phyloP scores from a whole-genome alignment of 2,113 vertebrate genomes.

The Donacobius atricapilla region DNA sequence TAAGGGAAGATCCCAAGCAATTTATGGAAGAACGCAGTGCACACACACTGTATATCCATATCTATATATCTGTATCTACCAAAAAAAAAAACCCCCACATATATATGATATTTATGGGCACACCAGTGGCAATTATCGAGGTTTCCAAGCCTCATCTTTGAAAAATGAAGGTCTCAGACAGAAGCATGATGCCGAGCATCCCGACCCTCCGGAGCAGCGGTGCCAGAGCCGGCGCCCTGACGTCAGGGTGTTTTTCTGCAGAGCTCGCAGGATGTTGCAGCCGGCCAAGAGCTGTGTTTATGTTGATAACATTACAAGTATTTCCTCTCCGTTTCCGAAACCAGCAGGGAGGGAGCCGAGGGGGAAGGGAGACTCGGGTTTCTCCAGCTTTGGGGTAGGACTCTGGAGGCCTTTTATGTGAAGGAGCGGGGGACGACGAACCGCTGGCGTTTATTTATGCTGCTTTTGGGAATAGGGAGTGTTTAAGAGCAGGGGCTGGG shows the following conservation, averaged over 20 bases:
- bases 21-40: neutral
- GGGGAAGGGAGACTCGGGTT: conserved; percentile 43
- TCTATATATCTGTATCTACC: too few relatives aligned
- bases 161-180: neutral
- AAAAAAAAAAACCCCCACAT: neutral
- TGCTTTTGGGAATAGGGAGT: neutral
- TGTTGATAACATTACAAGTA: conserved; percentile 65
- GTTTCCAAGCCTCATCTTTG: neutral
- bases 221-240: conserved; percentile 15
- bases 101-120: neutral
- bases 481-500: neutral
- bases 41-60: accelerated
- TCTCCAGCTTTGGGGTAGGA: conserved; percentile 5
- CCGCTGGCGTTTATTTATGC: neutral
- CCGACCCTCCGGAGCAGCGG: neutral
- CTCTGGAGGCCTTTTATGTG: neutral
- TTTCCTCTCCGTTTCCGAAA: conserved; percentile 59
- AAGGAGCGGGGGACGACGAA: neutral
- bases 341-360: conserved; percentile 1
- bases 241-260: conserved; percentile 52
- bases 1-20: neutral
- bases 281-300: conserved; percentile 58
- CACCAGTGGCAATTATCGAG: accelerated
- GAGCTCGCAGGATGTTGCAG: conserved; percentile 53
- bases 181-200: neutral